Percentiles rank a stretch among this genome's conserved stretches.
Evolutionary conservation across 2,888 invertebrate genomes (phyloP).

Genomic region (Notodonta dromedarius): DNA sequence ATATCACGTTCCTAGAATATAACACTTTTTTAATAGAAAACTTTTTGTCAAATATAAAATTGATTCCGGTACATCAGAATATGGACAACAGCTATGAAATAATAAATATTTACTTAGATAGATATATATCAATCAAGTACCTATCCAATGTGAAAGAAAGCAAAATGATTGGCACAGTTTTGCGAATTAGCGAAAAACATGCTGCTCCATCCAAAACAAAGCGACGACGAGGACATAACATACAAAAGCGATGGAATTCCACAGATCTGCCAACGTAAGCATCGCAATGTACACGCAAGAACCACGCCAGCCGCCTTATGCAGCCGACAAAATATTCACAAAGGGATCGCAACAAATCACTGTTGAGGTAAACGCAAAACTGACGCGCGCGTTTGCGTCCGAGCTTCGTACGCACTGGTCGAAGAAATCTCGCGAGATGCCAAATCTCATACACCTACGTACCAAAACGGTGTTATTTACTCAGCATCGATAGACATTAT

Average conservation of each 20-base stretch:
- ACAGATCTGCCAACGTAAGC: slow-evolving; percentile 42
- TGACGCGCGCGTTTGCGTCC: slow-evolving; percentile 20
- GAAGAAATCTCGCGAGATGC: slow-evolving; percentile 26
- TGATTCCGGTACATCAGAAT: too few relatives aligned
- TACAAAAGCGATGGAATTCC: slow-evolving; percentile 46
- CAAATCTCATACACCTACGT: slow-evolving; percentile 34
- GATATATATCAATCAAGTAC: too few relatives aligned
- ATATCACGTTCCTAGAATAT: not conserved
- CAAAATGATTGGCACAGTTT: not conserved
- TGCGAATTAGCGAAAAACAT: slow-evolving; percentile 5
- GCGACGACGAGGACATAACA: slow-evolving; percentile 27
- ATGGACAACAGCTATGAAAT: too few relatives aligned
- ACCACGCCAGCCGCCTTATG: not conserved
- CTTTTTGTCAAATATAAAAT: too few relatives aligned
- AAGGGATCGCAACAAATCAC: slow-evolving; percentile 2
- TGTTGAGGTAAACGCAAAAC: not conserved
- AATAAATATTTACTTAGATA: too few relatives aligned
- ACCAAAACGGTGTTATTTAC: slow-evolving; percentile 28
- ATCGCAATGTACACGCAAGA: slow-evolving; percentile 33
- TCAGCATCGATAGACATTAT: slow-evolving; percentile 32
- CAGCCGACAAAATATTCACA: slow-evolving; percentile 1
- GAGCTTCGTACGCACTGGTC: slow-evolving; percentile 31
- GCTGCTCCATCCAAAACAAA: slow-evolving; percentile 15
- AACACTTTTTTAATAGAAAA: too few relatives aligned
- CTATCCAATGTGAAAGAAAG: not conserved